Evolutionary conservation across 2,797 vertebrate species (phyloP).

Genomic region (Mionectes olivaceus): DNA sequence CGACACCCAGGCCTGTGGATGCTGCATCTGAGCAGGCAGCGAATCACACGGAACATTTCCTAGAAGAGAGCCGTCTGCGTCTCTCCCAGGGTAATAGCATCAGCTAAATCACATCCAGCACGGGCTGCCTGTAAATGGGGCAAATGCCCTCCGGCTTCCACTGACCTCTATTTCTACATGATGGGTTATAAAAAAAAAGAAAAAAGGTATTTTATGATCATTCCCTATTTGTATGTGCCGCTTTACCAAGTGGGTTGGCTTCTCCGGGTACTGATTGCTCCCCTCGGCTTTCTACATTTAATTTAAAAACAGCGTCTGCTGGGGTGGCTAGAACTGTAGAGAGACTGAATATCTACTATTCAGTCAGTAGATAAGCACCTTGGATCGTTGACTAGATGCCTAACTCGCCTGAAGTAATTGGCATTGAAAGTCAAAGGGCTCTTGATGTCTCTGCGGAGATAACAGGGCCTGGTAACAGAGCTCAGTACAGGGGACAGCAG

Average conservation of each 20-base stretch:
- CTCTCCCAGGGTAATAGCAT: not conserved
- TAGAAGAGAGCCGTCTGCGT: not conserved
- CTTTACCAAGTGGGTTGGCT: not conserved
- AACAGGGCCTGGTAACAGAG: not conserved
- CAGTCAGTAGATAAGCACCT: not conserved
- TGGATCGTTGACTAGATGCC: not conserved
- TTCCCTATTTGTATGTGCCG: not conserved
- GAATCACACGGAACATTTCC: not conserved
- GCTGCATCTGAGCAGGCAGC: not conserved
- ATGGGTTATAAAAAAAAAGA: not conserved
- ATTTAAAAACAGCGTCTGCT: not conserved
- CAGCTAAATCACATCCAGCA: not conserved
- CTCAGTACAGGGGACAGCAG: not conserved
- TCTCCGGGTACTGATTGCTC: not conserved
- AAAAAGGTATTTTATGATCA: not conserved
- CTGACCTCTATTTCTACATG: constrained; percentile 1
- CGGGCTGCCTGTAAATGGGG: not conserved
- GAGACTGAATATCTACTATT: not conserved
- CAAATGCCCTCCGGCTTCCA: not conserved
- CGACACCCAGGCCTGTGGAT: not conserved
- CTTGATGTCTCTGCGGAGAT: not conserved
- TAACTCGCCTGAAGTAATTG: not conserved
- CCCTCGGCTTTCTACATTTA: not conserved
- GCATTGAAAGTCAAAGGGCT: not conserved
- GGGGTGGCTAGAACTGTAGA: not conserved